A percentile compares a stretch with the other conserved stretches of the same genome.
Conservation (phyloP, 2,113 vertebrate species). For the Sorex fumeus region DNA sequence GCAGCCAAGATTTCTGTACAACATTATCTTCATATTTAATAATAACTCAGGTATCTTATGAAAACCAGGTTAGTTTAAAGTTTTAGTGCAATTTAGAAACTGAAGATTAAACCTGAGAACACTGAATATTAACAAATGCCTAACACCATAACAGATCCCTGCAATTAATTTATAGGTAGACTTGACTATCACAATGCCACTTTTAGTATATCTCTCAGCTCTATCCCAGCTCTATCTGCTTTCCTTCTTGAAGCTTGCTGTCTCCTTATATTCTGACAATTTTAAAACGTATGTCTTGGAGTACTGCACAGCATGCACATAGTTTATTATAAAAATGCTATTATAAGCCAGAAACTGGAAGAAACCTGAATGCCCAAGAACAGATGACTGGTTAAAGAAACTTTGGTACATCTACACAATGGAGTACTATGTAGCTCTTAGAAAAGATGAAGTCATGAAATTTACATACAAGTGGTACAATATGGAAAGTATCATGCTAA, state of each 20-base stretch:
- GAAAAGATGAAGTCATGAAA: too few relatives aligned
- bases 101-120: neutral
- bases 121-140: neutral
- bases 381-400: too few relatives aligned
- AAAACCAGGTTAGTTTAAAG: neutral
- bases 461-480: too few relatives aligned
- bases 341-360: too few relatives aligned
- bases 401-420: too few relatives aligned
- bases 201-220: neutral
- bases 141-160: neutral
- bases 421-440: too few relatives aligned
- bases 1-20: neutral
- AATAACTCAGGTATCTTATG: neutral
- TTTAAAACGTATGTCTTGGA: neutral
- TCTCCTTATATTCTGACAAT: neutral
- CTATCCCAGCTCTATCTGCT: too few relatives aligned
- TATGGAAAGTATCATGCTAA: too few relatives aligned
- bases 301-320: neutral
- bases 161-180: neutral
- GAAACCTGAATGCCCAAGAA: too few relatives aligned
- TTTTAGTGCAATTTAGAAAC: neutral
- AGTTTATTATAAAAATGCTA: neutral
- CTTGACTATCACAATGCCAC: neutral
- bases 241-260: neutral
- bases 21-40: slow-evolving; percentile 14